Conservation (phyloP, 2,113 vertebrate species). For the Cynopterus brachyotis region DNA sequence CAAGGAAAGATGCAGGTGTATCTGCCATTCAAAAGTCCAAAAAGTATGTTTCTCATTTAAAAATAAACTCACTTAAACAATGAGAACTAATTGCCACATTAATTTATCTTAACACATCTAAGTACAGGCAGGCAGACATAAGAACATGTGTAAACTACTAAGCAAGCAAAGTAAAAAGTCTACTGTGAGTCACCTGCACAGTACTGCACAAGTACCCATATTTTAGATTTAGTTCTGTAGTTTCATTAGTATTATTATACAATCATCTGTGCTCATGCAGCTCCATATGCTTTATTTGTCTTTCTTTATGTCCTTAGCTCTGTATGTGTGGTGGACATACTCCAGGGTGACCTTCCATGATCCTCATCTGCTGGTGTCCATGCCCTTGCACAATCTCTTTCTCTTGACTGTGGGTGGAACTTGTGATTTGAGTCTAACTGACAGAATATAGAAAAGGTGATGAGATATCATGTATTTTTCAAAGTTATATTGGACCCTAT, state of each 20-base stretch:
- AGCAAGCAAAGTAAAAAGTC: neutral
- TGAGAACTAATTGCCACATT: conserved; percentile 63
- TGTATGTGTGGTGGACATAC: neutral
- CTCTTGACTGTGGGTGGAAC: neutral
- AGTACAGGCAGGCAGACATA: conserved; percentile 6
- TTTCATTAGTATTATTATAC: neutral
- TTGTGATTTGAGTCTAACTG: neutral
- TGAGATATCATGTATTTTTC: neutral
- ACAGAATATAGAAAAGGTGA: neutral
- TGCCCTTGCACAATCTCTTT: neutral
- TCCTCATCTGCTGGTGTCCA: neutral
- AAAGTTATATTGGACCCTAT: neutral
- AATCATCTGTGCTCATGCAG: neutral
- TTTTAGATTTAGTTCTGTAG: neutral
- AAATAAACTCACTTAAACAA: conserved; percentile 67
- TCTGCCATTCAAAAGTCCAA: conserved; percentile 58
- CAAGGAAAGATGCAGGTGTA: conserved; percentile 56
- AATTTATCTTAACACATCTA: conserved; percentile 64
- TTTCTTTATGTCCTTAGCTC: neutral
- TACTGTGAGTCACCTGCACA: neutral
- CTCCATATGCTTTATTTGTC: neutral
- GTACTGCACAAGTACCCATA: neutral
- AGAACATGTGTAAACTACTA: conserved; percentile 38
- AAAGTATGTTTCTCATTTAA: conserved; percentile 43
- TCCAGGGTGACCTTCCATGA: neutral